Percentiles rank a stretch among this genome's conserved stretches.
Conservation (phyloP, 2,113 vertebrate genomes). For the Nicator chloris region DNA sequence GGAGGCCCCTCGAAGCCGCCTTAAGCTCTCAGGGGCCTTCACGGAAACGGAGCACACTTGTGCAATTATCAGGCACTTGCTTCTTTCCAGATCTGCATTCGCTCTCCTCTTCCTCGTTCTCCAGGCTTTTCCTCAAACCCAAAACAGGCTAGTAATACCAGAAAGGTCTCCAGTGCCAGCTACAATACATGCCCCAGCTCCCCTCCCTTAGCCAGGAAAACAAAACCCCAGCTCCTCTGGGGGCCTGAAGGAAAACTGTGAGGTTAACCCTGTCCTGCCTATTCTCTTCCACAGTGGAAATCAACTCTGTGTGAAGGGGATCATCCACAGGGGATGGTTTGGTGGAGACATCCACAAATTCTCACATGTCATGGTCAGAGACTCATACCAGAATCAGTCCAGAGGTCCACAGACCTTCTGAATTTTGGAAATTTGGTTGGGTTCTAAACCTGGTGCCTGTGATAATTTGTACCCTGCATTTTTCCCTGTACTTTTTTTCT, state of each 20-base stretch:
- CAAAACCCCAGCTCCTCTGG: slow-evolving; percentile 47
- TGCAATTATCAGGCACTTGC: neutral
- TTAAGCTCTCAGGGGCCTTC: neutral
- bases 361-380: neutral
- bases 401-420: neutral
- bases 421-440: neutral
- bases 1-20: neutral
- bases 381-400: neutral
- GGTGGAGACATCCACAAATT: neutral
- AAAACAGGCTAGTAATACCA: neutral
- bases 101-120: neutral
- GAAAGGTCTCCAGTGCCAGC: neutral
- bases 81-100: neutral
- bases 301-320: neutral
- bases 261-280: slow-evolving; percentile 41
- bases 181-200: neutral
- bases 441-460: neutral
- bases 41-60: neutral
- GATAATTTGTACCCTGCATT: neutral
- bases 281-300: neutral
- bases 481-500: neutral
- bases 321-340: neutral
- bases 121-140: neutral
- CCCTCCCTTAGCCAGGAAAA: slow-evolving; percentile 10
- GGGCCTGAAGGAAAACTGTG: neutral